These are phyloP conservation scores for Drosophila nigritarsus DNA, from an alignment of 2,888 invertebrate genomes.

Conservation along the genomic window DNA sequence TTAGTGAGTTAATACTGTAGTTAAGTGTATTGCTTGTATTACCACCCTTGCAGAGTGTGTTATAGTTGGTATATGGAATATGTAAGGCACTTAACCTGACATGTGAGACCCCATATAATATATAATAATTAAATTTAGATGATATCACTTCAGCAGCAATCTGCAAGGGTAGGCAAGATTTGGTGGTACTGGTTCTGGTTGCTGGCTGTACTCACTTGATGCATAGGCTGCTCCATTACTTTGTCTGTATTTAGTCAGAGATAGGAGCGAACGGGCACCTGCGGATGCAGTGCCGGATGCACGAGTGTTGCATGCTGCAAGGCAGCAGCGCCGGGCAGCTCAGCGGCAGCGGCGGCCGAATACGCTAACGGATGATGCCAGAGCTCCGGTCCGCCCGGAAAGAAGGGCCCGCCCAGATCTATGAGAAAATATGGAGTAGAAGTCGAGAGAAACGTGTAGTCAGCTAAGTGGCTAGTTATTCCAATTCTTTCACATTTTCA, in stretches of 20 bases:
- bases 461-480: constrained; percentile 35
- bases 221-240: constrained; percentile 85
- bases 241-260: constrained; percentile 95
- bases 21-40: not conserved
- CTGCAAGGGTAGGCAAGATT: not conserved
- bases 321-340: constrained; percentile 92
- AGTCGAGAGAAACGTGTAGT: constrained; percentile 33
- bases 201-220: constrained; percentile 83
- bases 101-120: not conserved
- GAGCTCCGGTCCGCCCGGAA: constrained; percentile 96
- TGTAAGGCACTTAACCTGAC: not conserved
- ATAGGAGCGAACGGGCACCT: constrained; percentile 98
- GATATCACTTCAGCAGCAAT: too few relatives aligned
- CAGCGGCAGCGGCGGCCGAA: constrained; percentile 90
- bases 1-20: not conserved
- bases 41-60: not conserved
- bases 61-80: not conserved
- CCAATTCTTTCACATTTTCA: constrained; percentile 11
- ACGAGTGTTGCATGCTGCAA: constrained; percentile 95
- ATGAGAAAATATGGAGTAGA: constrained; percentile 69
- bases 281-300: constrained; percentile 98
- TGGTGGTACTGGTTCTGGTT: not conserved
- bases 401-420: constrained; percentile 98
- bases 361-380: constrained; percentile 96
- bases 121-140: not conserved